These are phyloP conservation scores for Calidris pugnax DNA, from an alignment of 2,113 vertebrate genomes.

Conservation along the genomic window DNA sequence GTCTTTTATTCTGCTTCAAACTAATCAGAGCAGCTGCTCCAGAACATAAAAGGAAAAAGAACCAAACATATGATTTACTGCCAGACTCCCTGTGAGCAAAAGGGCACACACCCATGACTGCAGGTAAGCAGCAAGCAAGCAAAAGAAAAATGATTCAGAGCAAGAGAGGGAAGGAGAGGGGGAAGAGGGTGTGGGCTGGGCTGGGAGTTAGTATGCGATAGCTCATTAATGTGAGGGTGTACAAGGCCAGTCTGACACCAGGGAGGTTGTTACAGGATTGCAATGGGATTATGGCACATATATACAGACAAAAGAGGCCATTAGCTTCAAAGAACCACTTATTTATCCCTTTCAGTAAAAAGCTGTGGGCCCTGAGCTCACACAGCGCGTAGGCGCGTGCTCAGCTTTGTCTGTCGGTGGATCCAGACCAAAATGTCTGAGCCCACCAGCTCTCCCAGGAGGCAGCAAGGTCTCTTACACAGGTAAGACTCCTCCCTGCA, in stretches of 20 bases:
- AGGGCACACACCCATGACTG: slow-evolving; percentile 7
- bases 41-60: neutral
- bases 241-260: neutral
- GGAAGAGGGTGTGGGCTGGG: neutral
- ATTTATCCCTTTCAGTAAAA: neutral
- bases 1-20: slow-evolving; percentile 36
- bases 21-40: slow-evolving; percentile 27
- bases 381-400: accelerated
- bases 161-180: neutral
- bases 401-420: neutral
- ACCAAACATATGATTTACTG: neutral
- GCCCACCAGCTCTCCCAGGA: accelerated
- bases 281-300: neutral
- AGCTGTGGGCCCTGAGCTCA: neutral
- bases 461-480: neutral
- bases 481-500: neutral
- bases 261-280: neutral
- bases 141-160: slow-evolving; percentile 21
- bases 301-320: neutral
- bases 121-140: neutral
- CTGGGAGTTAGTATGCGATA: neutral
- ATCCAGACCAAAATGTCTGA: neutral
- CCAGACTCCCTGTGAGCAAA: neutral
- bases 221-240: neutral
- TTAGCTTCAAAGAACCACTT: neutral